Percentiles rank a stretch among this genome's conserved stretches.
These are phyloP conservation scores for Spea bombifrons DNA, from an alignment of 2,113 vertebrate genomes.

Conservation along the genomic window DNA sequence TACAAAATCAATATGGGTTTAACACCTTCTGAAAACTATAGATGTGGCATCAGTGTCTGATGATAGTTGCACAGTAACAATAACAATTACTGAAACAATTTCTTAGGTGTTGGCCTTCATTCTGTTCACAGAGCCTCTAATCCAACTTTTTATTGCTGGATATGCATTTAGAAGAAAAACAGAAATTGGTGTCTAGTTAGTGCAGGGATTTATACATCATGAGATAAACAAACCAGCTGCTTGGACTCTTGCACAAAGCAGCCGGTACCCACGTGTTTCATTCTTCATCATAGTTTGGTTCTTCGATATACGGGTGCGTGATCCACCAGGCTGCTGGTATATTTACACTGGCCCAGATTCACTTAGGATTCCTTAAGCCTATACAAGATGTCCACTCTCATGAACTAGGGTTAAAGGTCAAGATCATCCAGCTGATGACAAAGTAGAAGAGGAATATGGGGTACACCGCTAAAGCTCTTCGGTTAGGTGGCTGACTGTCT, in stretches of 20 bases:
- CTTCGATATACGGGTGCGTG: not conserved
- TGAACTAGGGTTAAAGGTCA: slow-evolving; percentile 70
- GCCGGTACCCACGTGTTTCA: not conserved
- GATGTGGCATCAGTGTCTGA: too few species aligned
- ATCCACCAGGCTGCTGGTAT: not conserved
- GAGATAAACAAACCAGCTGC: not conserved
- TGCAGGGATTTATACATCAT: slow-evolving; percentile 19
- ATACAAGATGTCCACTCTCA: not conserved
- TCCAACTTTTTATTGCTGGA: not conserved
- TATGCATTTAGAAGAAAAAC: not conserved
- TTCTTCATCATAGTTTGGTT: not conserved
- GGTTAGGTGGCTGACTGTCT: slow-evolving; percentile 89
- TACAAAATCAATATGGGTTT: too few species aligned
- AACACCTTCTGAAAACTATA: too few species aligned
- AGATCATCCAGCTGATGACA: slow-evolving; percentile 95
- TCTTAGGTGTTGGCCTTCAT: not conserved
- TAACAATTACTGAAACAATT: too few species aligned
- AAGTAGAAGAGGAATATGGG: slow-evolving; percentile 98
- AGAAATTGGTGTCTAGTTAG: slow-evolving; percentile 4
- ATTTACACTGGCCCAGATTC: not conserved
- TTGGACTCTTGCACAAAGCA: not conserved
- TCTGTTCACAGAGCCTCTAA: not conserved
- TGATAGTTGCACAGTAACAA: too few species aligned
- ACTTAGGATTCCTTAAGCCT: not conserved
- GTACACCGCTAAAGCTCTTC: slow-evolving; percentile 88